Percentiles rank a stretch among this genome's conserved stretches.
phyloP scores from a whole-genome alignment of 2,888 invertebrate species.

The Hyles lineata region DNA sequence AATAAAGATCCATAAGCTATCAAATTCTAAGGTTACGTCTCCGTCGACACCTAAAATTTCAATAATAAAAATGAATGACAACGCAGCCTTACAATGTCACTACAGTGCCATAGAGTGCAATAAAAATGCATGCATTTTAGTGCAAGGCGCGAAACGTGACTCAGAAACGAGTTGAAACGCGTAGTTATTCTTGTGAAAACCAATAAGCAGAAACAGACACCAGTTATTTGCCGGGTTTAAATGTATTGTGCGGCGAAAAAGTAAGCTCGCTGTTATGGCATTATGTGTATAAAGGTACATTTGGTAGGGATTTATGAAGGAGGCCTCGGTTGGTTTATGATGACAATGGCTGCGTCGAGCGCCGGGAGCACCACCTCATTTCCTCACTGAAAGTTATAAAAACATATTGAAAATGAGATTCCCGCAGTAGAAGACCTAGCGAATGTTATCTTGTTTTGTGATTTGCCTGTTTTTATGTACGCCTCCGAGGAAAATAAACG shows the following conservation, averaged over 20 bases:
- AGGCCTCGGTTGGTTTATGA: conserved; percentile 82
- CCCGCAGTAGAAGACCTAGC: conserved; percentile 74
- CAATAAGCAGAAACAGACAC: conserved; percentile 57
- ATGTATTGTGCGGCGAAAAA: conserved; percentile 68
- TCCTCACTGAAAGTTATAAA: conserved; percentile 84
- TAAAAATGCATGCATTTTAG: conserved; percentile 22
- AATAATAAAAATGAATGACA: conserved; percentile 12
- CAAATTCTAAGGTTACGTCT: background rate
- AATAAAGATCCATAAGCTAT: too few relatives aligned
- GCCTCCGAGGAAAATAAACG: conserved; percentile 68
- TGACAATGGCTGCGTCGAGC: conserved; percentile 76
- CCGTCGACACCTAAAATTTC: background rate
- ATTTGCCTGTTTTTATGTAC: conserved; percentile 81
- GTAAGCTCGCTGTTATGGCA: conserved; percentile 74
- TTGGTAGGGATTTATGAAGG: conserved; percentile 81
- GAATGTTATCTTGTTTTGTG: conserved; percentile 83
- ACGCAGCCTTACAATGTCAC: background rate
- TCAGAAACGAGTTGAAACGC: conserved; percentile 14
- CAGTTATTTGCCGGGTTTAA: conserved; percentile 72
- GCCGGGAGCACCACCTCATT: conserved; percentile 82
- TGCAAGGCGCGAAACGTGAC: conserved; percentile 19
- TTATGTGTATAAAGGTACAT: conserved; percentile 83
- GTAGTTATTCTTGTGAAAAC: conserved; percentile 38
- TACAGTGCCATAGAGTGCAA: background rate
- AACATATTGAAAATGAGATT: conserved; percentile 85